phyloP scores from a whole-genome alignment of 2,888 invertebrate genomes.

The Cheiracanthium punctorium region DNA sequence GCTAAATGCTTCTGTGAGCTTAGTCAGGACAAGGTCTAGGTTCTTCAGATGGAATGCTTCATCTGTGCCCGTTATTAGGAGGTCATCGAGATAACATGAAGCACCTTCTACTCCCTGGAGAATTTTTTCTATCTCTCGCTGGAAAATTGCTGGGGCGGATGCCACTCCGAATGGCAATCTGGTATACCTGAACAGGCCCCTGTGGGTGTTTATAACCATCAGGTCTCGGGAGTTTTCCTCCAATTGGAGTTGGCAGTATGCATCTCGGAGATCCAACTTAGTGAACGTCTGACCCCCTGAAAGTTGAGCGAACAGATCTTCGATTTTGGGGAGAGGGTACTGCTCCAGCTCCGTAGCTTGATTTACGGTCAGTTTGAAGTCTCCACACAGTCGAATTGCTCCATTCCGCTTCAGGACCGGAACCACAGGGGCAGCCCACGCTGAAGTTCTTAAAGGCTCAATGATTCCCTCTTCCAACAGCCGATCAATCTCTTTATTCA shows the following conservation, averaged over 20 bases:
- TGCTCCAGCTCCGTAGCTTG: background rate
- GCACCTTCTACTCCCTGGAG: background rate
- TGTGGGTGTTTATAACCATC: slow-evolving; percentile 16
- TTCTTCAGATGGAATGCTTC: background rate
- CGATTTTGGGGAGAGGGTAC: background rate
- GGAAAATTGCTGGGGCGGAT: slow-evolving; percentile 36
- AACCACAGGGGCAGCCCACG: background rate
- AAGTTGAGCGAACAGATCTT: background rate
- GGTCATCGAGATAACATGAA: slow-evolving; percentile 5
- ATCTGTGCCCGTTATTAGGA: background rate
- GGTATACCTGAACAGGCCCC: background rate
- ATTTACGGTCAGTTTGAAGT: slow-evolving; percentile 11
- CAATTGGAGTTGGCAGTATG: slow-evolving; percentile 35
- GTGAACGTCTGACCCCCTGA: background rate
- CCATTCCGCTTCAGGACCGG: slow-evolving; percentile 5
- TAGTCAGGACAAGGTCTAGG: background rate
- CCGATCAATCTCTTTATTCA: slow-evolving; percentile 7
- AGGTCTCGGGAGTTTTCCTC: slow-evolving; percentile 14
- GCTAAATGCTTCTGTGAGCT: background rate
- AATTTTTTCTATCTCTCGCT: slow-evolving; percentile 20
- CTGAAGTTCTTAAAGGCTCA: background rate
- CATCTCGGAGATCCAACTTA: slow-evolving; percentile 31
- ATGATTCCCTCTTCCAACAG: slow-evolving; percentile 10
- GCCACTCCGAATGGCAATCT: slow-evolving; percentile 22
- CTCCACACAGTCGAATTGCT: background rate